These are phyloP conservation scores for Umimayanthus kanabou DNA, from an alignment of 92 coral and sea anemone genomes.

Conservation along the genomic window DNA sequence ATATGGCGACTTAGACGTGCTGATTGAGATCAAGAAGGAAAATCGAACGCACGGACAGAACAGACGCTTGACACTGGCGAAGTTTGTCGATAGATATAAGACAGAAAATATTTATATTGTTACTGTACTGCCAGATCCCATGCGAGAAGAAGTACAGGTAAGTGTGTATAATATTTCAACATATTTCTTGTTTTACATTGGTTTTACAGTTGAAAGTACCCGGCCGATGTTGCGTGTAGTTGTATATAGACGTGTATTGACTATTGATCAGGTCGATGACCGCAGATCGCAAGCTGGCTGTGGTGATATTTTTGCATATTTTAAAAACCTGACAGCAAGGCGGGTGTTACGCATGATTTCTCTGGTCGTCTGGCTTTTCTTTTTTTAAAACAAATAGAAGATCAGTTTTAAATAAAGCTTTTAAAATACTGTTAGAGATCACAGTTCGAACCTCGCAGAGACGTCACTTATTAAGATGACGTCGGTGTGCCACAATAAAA, in stretches of 20 bases:
- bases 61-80: constrained; percentile 66
- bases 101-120: constrained; percentile 86
- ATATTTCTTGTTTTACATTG: neutral
- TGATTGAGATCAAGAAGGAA: constrained; percentile 87
- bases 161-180: neutral
- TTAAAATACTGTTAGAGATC: no score
- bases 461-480: no score
- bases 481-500: no score
- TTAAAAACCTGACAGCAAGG: no score
- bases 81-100: constrained; percentile 74
- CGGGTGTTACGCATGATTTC: no score
- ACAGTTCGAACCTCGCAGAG: no score
- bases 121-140: constrained; percentile 95
- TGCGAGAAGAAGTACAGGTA: constrained; percentile 94
- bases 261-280: neutral
- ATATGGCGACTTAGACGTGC: constrained; percentile 90
- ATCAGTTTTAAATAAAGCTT: no score
- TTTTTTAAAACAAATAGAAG: no score
- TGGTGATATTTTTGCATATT: neutral
- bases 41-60: constrained; percentile 81
- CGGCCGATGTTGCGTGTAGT: neutral
- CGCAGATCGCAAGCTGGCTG: neutral
- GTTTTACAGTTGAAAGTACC: neutral
- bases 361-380: no score
- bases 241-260: neutral